Base-by-base conservation (phyloP, 2,113 vertebrate genomes). In the Tricholaema leucomelas region DNA sequence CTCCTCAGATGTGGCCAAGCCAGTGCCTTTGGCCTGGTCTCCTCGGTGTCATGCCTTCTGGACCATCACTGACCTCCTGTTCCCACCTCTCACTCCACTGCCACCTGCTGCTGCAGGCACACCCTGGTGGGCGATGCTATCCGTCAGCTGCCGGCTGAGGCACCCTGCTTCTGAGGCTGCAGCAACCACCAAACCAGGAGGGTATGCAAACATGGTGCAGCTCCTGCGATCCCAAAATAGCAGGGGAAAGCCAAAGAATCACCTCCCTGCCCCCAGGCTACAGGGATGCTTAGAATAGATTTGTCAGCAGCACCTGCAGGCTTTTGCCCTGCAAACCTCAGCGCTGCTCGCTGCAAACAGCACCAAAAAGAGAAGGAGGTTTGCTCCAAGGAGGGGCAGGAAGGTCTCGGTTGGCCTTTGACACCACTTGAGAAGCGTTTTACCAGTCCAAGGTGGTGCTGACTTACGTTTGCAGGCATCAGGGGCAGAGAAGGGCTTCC, bases 401-500 rank as follows among this genome's bases (percentile, higher is more conserved):
- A 66, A 72, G 69, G n/a, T 56, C 21, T 73, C 44, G 66, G 48
- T 27, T 71, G 88, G 85, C 27, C 0, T 64, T 69, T 30, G 38
- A 44, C 18, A 20, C 17, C 17, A 27, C 38, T 38, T 15, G 24
- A 64, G 36, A 52, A 85, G 61, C 25, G 40, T 65, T 59, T 69
- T 28, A 23, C 8, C 15, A 25, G 61, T 8, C 42, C 12, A 38
- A n/a, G 10, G 33, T 30, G 12, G 18, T 1, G 3, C n/a, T 67
- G 59, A 92, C 98, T 98, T 97, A 99, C 99, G 75, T 97, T 97
- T 99, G 98, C 99, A 99, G 92, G 98, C 97, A 3, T 99, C 98
- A 0, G 98, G 97, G 61, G 98, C 97, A 6, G 98, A 98, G 65
- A 97, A 97, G 0, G 98, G 98, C 66, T 96, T 97, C 63, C 96